Conservation (phyloP, 64 coral and sea anemone genomes). For the Trachythela sp. region DNA sequence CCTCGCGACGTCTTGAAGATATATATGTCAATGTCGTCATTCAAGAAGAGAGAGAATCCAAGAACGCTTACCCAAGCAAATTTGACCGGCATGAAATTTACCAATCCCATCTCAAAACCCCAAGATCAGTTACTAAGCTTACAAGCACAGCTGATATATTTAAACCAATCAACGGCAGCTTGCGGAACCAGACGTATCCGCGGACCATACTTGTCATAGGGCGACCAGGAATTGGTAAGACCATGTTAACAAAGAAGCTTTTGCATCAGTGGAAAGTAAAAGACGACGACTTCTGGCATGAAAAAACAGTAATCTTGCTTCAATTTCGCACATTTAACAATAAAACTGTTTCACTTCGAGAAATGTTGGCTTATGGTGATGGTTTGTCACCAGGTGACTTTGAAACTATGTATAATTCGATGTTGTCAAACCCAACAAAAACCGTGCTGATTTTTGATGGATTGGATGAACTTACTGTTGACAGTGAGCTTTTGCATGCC, state of each 20-base stretch:
- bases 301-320: background rate
- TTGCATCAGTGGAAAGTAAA: background rate
- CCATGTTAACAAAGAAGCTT: background rate
- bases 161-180: background rate
- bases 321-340: background rate
- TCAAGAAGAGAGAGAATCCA: background rate
- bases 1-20: background rate
- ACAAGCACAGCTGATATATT: background rate
- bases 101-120: background rate
- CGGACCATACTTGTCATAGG: background rate
- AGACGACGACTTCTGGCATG: background rate
- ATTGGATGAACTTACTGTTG: background rate
- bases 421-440: background rate
- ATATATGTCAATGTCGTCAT: background rate
- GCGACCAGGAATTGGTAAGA: background rate
- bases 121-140: background rate
- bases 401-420: background rate
- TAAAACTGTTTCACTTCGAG: background rate
- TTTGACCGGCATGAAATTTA: background rate
- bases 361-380: background rate
- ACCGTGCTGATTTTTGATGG: conserved; percentile 1
- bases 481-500: background rate
- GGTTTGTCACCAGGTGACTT: background rate
- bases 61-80: background rate
- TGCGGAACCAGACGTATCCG: background rate